Evolutionary conservation across 1,140 invertebrate genomes (phyloP).

Genomic region (Drosophila prosaltans): DNA sequence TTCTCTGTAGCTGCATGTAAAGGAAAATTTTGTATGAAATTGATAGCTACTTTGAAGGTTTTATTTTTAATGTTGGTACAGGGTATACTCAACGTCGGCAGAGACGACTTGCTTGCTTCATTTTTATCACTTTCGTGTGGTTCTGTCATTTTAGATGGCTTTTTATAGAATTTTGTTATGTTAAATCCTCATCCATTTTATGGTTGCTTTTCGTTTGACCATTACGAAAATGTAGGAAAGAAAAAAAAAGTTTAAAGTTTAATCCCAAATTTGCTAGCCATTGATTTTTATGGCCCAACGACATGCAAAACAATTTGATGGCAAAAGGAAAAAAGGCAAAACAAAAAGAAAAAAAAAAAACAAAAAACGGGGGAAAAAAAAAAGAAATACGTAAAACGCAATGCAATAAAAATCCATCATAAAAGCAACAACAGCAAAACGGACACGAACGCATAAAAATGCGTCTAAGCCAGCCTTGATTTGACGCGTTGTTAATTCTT

Average conservation of each 20-base stretch:
- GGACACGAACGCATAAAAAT: conserved; percentile 56
- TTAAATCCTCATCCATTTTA: conserved; percentile 21
- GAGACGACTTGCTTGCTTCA: too few relatives aligned
- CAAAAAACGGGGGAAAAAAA: not conserved
- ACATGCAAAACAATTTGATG: conserved; percentile 71
- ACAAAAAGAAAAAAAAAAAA: conserved; percentile 17
- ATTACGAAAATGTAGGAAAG: conserved; percentile 5
- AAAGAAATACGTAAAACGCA: conserved; percentile 53
- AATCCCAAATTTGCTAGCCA: conserved; percentile 70
- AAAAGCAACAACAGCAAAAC: conserved; percentile 33
- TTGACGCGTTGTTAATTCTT: conserved; percentile 76
- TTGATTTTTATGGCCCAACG: conserved; percentile 63
- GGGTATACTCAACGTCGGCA: too few relatives aligned
- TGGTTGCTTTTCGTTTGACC: not conserved
- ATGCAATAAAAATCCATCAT: conserved; percentile 74
- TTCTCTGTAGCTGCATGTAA: too few relatives aligned
- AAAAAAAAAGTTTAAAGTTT: conserved; percentile 23
- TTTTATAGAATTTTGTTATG: conserved; percentile 21
- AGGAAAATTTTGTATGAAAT: too few relatives aligned
- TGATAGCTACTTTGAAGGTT: too few relatives aligned
- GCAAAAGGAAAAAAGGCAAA: conserved; percentile 8
- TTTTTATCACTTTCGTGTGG: not conserved
- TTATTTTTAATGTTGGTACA: too few relatives aligned
- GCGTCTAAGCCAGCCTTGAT: conserved; percentile 61
- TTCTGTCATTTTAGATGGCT: not conserved